phyloP scores from a whole-genome alignment of 1,140 invertebrate genomes.

The Hetaerina americana region DNA sequence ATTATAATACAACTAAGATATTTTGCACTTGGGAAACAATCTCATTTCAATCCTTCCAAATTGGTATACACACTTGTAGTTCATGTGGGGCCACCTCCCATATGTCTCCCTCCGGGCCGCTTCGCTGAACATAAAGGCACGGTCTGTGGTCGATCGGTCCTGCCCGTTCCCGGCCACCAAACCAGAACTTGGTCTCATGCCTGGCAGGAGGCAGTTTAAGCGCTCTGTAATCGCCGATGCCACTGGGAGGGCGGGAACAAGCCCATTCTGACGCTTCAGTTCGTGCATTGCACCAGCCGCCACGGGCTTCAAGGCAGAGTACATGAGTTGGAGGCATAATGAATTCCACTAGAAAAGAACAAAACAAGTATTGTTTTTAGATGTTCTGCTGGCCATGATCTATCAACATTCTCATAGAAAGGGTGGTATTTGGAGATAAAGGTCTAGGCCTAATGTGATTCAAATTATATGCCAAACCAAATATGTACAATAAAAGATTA shows the following conservation, averaged over 20 bases:
- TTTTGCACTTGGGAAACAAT: too few relatives aligned
- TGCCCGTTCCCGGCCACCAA: slow-evolving; percentile 21
- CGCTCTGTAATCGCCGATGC: slow-evolving; percentile 79
- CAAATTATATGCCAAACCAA: too few relatives aligned
- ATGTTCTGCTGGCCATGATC: too few relatives aligned
- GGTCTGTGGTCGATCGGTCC: slow-evolving; percentile 34
- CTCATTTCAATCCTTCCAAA: too few relatives aligned
- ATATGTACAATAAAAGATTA: too few relatives aligned
- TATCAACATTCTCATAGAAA: too few relatives aligned
- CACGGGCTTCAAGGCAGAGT: slow-evolving; percentile 61
- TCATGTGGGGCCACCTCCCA: slow-evolving; percentile 89
- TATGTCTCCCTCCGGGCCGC: slow-evolving; percentile 79
- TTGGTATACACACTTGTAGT: slow-evolving; percentile 86
- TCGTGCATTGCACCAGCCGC: slow-evolving; percentile 65
- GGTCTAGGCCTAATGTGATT: too few relatives aligned
- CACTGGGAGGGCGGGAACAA: slow-evolving; percentile 72
- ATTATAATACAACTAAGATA: too few relatives aligned
- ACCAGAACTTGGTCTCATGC: slow-evolving; percentile 16
- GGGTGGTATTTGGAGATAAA: too few relatives aligned
- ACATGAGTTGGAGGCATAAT: slow-evolving; percentile 64
- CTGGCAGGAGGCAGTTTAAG: slow-evolving; percentile 55
- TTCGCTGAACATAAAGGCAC: slow-evolving; percentile 80
- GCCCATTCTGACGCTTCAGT: slow-evolving; percentile 64
- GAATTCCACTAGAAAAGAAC: slow-evolving; percentile 71
- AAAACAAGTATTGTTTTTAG: background rate